These are phyloP conservation scores for Ladona fulva DNA, from an alignment of 1,140 invertebrate genomes.

Conservation along the genomic window DNA sequence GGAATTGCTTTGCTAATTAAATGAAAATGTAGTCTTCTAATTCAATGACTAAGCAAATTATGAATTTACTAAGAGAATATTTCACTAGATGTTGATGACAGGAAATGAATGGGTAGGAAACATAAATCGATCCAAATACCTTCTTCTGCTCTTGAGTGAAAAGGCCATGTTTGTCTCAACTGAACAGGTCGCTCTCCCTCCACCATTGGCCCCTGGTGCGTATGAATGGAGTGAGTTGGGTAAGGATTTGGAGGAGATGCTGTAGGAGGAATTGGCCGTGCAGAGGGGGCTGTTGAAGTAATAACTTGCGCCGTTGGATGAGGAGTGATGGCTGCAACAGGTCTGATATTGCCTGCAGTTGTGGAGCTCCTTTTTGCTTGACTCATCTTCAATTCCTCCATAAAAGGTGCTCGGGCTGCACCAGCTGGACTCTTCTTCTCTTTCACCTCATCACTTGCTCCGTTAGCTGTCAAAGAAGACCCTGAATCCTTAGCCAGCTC, in stretches of 20 bases:
- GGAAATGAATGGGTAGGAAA: too few species aligned
- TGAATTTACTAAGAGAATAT: too few species aligned
- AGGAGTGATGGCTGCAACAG: not conserved
- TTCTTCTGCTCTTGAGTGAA: not conserved
- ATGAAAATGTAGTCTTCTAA: too few species aligned
- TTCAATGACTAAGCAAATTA: too few species aligned
- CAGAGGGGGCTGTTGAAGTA: not conserved
- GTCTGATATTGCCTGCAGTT: not conserved
- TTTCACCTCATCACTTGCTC: not conserved
- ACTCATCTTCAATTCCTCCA: not conserved
- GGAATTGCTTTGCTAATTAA: too few species aligned
- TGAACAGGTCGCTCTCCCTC: not conserved
- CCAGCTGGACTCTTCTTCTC: conserved; percentile 2
- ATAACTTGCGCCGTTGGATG: not conserved
- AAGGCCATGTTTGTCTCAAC: not conserved
- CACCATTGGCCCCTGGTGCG: not conserved
- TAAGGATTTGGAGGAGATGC: not conserved
- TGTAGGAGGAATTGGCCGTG: not conserved
- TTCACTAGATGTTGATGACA: too few species aligned
- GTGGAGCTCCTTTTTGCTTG: not conserved
- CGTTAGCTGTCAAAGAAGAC: not conserved
- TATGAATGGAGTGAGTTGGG: not conserved
- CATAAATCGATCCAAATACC: not conserved
- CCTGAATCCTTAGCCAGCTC: not conserved
- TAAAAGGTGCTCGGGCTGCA: not conserved